A percentile compares a stretch with the other conserved stretches of the same genome.
phyloP scores from a whole-genome alignment of 2,113 vertebrate genomes.

The Caracal caracal region DNA sequence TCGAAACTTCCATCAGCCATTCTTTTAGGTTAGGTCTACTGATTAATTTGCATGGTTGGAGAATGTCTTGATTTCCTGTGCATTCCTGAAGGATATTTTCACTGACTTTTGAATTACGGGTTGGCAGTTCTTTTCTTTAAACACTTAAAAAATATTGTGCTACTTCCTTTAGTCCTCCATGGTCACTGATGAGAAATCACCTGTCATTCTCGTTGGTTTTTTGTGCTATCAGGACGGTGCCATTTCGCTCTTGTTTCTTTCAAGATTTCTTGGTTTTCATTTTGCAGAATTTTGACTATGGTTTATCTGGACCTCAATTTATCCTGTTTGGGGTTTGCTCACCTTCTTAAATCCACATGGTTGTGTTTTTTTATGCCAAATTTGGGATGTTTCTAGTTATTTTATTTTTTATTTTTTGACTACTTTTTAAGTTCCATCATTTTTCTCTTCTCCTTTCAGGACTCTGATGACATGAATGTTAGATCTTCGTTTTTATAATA shows the following conservation, averaged over 20 bases:
- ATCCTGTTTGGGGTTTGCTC: background rate
- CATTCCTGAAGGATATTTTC: background rate
- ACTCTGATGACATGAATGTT: background rate
- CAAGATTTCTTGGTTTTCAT: background rate
- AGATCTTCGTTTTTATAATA: background rate
- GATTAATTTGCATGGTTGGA: background rate
- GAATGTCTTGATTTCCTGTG: background rate
- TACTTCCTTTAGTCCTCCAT: background rate
- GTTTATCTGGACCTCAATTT: background rate
- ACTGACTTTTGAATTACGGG: background rate
- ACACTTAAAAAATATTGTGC: background rate
- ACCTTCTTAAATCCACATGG: background rate
- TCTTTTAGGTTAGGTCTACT: background rate
- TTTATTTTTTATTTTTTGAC: background rate
- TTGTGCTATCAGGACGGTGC: background rate
- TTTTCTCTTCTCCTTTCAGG: background rate
- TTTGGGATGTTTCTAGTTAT: background rate
- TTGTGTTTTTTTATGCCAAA: background rate
- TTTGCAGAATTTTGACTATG: background rate
- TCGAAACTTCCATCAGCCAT: background rate
- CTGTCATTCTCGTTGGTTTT: background rate
- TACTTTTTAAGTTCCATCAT: background rate
- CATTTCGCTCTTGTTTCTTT: background rate
- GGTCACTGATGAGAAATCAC: background rate
- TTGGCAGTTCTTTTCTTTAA: background rate